Evolutionary conservation across 2,888 invertebrate species (phyloP).

Genomic region (Dascillus cervinus): DNA sequence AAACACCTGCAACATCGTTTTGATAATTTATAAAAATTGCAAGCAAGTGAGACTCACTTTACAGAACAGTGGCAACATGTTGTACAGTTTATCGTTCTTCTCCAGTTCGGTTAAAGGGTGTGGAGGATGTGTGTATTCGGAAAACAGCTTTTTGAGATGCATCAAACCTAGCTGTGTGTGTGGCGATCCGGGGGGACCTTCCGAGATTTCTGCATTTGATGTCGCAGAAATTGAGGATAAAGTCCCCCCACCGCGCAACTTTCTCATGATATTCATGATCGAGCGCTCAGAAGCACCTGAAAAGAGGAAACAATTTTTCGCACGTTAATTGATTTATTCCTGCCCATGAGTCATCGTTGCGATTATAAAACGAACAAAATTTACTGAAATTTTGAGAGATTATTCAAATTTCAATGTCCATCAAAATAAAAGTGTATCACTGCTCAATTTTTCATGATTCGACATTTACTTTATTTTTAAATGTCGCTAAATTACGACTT

Average conservation of each 20-base stretch:
- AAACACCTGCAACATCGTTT: constrained; percentile 63
- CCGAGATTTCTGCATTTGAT: constrained; percentile 49
- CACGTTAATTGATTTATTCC: too few relatives aligned
- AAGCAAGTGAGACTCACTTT: constrained; percentile 66
- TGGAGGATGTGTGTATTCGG: constrained; percentile 86
- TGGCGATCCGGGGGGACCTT: constrained; percentile 56
- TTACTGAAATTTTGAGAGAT: too few relatives aligned
- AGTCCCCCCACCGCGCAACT: constrained; percentile 63
- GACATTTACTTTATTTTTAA: too few relatives aligned
- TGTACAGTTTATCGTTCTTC: constrained; percentile 88
- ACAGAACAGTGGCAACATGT: constrained; percentile 96
- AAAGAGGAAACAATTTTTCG: too few relatives aligned
- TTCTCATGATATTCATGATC: constrained; percentile 86
- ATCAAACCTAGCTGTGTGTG: constrained; percentile 87
- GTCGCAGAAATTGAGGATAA: constrained; percentile 44
- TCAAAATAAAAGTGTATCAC: too few relatives aligned
- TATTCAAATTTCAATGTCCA: too few relatives aligned
- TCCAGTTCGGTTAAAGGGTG: constrained; percentile 73
- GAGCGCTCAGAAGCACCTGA: not conserved
- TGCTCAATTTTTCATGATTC: too few relatives aligned
- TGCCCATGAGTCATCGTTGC: too few relatives aligned
- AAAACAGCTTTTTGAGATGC: constrained; percentile 93
- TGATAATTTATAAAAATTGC: too few relatives aligned
- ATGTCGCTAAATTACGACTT: too few relatives aligned
- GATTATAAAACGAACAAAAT: too few relatives aligned